Conservation (phyloP, 2,888 invertebrate genomes). For the Chrysolina oricalcia region DNA sequence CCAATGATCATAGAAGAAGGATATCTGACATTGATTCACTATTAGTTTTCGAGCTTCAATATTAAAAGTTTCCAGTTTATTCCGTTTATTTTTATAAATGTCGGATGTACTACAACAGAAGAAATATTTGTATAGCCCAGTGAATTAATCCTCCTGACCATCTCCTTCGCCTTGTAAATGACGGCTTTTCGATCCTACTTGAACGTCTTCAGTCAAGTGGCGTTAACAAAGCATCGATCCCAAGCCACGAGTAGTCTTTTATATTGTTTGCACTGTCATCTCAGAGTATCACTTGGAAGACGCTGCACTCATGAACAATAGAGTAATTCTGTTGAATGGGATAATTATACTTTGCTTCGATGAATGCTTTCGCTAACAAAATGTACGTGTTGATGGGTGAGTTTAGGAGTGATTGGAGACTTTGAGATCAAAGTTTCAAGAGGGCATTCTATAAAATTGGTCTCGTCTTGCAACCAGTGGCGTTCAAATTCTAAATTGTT, state of each 20-base stretch:
- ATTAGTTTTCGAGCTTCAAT: too few relatives aligned
- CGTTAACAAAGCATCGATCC: constrained; percentile 16
- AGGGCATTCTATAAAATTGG: too few relatives aligned
- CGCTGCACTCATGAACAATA: constrained; percentile 14
- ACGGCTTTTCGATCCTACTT: not conserved
- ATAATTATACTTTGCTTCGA: not conserved
- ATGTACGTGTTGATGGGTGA: not conserved
- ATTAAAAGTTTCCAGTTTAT: not conserved
- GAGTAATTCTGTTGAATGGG: not conserved
- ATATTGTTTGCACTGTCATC: constrained; percentile 6
- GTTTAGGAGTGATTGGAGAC: not conserved
- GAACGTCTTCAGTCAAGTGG: not conserved
- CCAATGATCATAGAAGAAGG: too few relatives aligned
- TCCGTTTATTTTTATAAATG: not conserved
- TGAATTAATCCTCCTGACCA: not conserved
- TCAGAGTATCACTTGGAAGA: constrained; percentile 12
- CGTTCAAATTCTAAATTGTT: not conserved
- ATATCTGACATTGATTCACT: too few relatives aligned
- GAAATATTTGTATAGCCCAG: not conserved
- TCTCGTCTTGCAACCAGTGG: not conserved
- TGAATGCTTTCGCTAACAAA: not conserved
- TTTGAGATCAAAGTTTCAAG: not conserved
- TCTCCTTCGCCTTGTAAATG: not conserved
- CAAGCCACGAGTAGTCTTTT: constrained; percentile 11
- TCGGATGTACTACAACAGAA: not conserved